A percentile compares a stretch with the other conserved stretches of the same genome.
Evolutionary conservation across 2,113 vertebrate genomes (phyloP).

Genomic region (Ceyx melanurus): DNA sequence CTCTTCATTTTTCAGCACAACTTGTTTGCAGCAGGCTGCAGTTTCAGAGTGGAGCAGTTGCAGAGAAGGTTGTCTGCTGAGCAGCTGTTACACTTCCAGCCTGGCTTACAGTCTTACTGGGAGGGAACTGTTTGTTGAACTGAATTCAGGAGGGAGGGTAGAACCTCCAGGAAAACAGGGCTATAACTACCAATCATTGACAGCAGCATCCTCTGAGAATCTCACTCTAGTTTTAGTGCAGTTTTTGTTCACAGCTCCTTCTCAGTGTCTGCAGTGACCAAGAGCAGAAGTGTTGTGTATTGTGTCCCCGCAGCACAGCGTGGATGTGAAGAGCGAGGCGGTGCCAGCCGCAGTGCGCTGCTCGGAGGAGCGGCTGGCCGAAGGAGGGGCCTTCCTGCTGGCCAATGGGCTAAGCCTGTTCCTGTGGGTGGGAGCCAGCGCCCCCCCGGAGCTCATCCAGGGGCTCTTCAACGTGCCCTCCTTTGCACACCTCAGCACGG

Average conservation of each 20-base stretch:
- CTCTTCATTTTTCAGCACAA: not conserved
- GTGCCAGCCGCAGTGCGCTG: slow-evolving; percentile 83
- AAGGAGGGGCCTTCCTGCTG: slow-evolving; percentile 87
- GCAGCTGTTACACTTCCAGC: fast-evolving
- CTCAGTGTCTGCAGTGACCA: not conserved
- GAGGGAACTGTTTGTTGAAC: not conserved
- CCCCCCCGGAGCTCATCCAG: slow-evolving; percentile 87
- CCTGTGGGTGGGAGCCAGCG: slow-evolving; percentile 88
- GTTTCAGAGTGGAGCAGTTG: not conserved
- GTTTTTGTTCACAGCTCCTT: not conserved
- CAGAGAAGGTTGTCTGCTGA: not conserved
- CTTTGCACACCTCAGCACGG: slow-evolving; percentile 82
- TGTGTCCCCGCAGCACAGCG: slow-evolving; percentile 76
- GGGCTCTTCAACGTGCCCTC: slow-evolving; percentile 89
- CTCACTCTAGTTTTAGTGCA: not conserved
- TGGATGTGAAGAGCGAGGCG: slow-evolving; percentile 74
- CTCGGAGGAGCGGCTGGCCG: slow-evolving; percentile 86
- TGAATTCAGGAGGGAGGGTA: not conserved
- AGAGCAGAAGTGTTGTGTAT: fast-evolving
- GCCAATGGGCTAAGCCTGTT: slow-evolving; percentile 86
- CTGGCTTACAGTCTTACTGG: not conserved
- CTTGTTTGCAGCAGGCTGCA: too few species aligned
- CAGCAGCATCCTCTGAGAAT: not conserved
- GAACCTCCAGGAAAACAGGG: not conserved
- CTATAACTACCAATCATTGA: not conserved